Conservation (phyloP, 1,140 invertebrate genomes). For the Cyphomyrmex costatus region DNA sequence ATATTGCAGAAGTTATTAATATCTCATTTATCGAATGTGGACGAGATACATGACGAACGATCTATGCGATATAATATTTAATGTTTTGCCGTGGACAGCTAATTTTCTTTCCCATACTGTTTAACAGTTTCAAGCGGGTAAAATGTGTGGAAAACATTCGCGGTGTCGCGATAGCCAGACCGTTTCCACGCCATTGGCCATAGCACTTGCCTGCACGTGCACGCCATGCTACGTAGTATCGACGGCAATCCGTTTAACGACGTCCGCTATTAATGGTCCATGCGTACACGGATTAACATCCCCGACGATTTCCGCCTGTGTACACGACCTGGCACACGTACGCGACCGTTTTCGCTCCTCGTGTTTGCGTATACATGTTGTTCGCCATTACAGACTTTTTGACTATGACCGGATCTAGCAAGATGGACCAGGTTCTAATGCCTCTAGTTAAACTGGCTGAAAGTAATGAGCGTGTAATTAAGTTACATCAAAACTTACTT, state of each 20-base stretch:
- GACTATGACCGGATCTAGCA: conserved; percentile 45
- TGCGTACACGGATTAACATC: conserved; percentile 74
- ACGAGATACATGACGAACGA: background rate
- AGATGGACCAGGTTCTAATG: background rate
- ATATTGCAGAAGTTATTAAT: background rate
- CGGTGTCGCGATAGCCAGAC: conserved; percentile 25
- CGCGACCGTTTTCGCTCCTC: conserved; percentile 27
- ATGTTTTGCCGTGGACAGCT: conserved; percentile 10
- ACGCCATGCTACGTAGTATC: conserved; percentile 60
- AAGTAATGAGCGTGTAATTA: background rate
- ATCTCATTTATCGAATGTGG: background rate
- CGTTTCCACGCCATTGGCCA: conserved; percentile 70
- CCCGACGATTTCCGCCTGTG: conserved; percentile 29
- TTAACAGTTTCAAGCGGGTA: conserved; percentile 23
- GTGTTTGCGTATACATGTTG: conserved; percentile 18
- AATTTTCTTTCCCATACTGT: conserved; percentile 18
- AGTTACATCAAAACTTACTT: background rate
- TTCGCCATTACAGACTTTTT: conserved; percentile 61
- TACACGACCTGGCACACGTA: conserved; percentile 7
- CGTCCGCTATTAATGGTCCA: conserved; percentile 73
- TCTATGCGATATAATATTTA: background rate
- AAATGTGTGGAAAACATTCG: conserved; percentile 37
- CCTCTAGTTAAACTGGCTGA: background rate
- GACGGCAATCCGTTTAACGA: conserved; percentile 75
- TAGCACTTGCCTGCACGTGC: conserved; percentile 61